Base-by-base conservation (phyloP, 2,113 vertebrate species). In the Oenanthe oenanthe region DNA sequence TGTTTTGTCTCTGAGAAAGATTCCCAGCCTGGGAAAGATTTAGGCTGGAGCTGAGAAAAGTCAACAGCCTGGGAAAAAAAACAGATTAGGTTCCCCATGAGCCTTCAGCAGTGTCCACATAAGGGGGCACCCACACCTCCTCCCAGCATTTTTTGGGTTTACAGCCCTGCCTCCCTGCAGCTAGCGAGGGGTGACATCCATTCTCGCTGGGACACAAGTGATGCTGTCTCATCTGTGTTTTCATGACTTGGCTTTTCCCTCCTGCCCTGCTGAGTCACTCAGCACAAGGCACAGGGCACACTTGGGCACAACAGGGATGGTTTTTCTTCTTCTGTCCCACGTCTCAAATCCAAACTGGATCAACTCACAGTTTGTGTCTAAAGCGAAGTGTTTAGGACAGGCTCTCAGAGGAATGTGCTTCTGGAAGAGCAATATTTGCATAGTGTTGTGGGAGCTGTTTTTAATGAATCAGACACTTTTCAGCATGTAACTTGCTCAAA, bases 341-440 rank as follows among this genome's bases (percentile, higher is more conserved):
- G 25, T 45, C 56, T 77, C 40, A 63, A 73, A 78, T 77, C 48
- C 43, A 72, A n/a, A 61, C 75, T 8, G 66, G 62, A 89, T 82
- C 91, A 89, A 65, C 66, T 76, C 42, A 36, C 2, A 18, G 58
- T 57, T 62, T 79, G 6, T 0, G 1, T 73, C 45, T 62, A n/a
- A 73, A 50, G 42, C 0, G 7, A 75, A 73, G 77, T 76, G 61
- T 70, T 94, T 68, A 57, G 70, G 92, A 31, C 62, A 92, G 72
- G 68, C 88, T 88, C 88, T 92, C 42, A 47, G 60, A 86, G 57
- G 88, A 92, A 75, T 80, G 93, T 71, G 19, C 48, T 85, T 81
- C 85, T 85, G 60, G 63, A 71, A 88, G 9, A 82, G 51, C 58
- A 83, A 29, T 90, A 83, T 90, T 94, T 96, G 75, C 62, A 47